Base-by-base conservation (phyloP, 2,113 vertebrate genomes). In the Protobothrops flavoviridis region DNA sequence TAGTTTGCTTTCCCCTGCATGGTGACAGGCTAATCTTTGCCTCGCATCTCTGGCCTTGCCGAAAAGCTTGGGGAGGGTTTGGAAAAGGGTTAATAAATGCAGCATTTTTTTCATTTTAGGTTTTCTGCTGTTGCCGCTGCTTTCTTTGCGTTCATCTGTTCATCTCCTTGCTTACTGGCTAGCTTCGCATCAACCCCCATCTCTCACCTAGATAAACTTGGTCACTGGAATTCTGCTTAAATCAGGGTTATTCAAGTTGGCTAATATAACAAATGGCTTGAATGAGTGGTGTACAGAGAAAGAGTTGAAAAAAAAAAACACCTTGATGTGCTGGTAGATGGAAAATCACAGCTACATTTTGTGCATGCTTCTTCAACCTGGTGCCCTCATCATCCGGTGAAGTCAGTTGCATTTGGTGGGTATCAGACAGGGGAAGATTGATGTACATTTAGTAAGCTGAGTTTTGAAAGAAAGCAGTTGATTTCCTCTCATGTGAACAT, bases 191-290 rank as follows among this genome's bases (percentile, higher is more conserved):
- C 43, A 26, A 9, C 9, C 61, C 93, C 52, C 52, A 48, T 39
- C 45, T 10, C 17, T 74, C 39, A 8, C n/a, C 61, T 2, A 69
- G 45, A 81, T 85, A 85, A 90, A 59, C 74, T 89, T 39, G 94
- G 88, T 92, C 95, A 13, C 95, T 94, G 96, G 57, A 5, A 15
- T 53, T 64, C 45, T 29, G 21, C 15, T 69, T 23, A 45, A 43
- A 43, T 48, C 6, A 64, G 48, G 90, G 39, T 26, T 9, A 5
- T 87, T 11, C 55, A 6, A 57, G 39, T n/a, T 53, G 88, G 50
- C 17, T 48, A 33, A 20, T n/a, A 59, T 45, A 50, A 48, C 3
- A 26, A 26, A 5, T 50, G 52, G n/a, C 52, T 87, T 59, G 52
- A 87, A 39, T 59, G 29, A 33, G 20, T 81, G 17, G 64, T 23